phyloP scores from a whole-genome alignment of 2,797 vertebrate genomes.

The Chelon labrosus region DNA sequence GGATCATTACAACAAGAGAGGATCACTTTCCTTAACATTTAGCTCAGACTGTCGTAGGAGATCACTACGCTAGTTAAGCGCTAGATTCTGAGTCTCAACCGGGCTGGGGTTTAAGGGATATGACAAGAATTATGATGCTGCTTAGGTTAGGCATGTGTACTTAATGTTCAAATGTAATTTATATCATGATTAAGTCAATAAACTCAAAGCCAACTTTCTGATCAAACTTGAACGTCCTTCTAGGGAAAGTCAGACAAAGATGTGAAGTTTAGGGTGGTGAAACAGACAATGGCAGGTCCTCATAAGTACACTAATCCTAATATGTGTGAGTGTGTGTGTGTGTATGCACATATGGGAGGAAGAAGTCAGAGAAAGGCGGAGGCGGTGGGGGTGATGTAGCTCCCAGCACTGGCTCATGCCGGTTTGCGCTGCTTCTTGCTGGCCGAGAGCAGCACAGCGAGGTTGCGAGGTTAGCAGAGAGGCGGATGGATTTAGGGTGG shows the following conservation, averaged over 20 bases:
- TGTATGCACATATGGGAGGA: conserved; percentile 61
- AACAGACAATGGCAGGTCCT: conserved; percentile 44
- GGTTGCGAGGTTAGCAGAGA: conserved; percentile 48
- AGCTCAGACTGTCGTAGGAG: not conserved
- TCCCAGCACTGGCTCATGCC: conserved; percentile 77
- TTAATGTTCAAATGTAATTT: not conserved
- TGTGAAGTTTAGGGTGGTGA: not conserved
- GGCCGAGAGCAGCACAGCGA: conserved; percentile 54
- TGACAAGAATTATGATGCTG: not conserved
- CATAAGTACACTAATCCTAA: conserved; percentile 29
- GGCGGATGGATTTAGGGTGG: conserved; percentile 42
- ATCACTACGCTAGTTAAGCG: not conserved
- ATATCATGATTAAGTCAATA: not conserved
- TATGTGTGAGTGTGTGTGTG: conserved; percentile 23
- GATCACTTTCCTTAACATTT: not conserved
- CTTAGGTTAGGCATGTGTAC: not conserved
- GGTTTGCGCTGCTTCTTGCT: conserved; percentile 80
- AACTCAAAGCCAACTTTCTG: not conserved
- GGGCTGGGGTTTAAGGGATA: not conserved
- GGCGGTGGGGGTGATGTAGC: conserved; percentile 47
- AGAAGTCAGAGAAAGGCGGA: conserved; percentile 46
- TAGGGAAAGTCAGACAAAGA: not conserved
- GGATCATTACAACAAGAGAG: not conserved
- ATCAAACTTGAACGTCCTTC: conserved; percentile 1
- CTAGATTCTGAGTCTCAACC: not conserved